phyloP scores from a whole-genome alignment of 2,888 invertebrate genomes.

The Drosophila helvetica region DNA sequence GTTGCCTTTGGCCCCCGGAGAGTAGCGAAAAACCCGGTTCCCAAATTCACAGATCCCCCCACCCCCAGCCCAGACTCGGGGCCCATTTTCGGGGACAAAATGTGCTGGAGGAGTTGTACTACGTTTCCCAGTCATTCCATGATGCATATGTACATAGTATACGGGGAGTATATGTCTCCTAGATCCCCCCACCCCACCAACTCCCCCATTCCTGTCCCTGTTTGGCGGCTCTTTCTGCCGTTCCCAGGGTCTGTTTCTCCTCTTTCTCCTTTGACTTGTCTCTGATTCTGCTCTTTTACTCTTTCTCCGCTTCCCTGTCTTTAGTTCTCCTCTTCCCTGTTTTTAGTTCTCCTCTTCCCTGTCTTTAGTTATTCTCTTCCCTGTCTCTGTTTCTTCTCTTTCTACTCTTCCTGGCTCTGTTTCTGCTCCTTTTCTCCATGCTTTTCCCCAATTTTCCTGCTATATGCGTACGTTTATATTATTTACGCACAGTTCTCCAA shows the following conservation, averaged over 20 bases:
- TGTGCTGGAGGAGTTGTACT: not conserved
- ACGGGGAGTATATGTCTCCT: not conserved
- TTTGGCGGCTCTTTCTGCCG: not conserved
- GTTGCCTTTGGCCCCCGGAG: constrained; percentile 53
- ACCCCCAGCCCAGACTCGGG: not conserved
- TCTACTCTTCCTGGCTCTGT: not conserved
- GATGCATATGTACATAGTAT: not conserved
- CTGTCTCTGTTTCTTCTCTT: not conserved
- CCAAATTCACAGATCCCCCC: not conserved
- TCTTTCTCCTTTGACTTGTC: too few species aligned
- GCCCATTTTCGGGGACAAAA: not conserved
- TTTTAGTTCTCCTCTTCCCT: too few species aligned
- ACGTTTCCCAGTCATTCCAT: not conserved
- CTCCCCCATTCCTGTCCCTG: not conserved
- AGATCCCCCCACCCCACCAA: not conserved
- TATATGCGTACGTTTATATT: constrained; percentile 48
- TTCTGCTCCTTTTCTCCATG: constrained; percentile 5
- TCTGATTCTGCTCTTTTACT: not conserved
- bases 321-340: not conserved
- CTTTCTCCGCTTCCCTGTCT: not conserved
- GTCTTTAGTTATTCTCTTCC: not conserved
- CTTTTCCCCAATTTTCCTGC: constrained; percentile 11
- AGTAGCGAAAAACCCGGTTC: not conserved
- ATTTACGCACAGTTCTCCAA: constrained; percentile 43
- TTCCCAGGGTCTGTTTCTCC: not conserved